A percentile compares a stretch with the other conserved stretches of the same genome.
These are phyloP conservation scores for Ctenopoma multispine DNA, from an alignment of 2,797 vertebrate species.

Conservation along the genomic window DNA sequence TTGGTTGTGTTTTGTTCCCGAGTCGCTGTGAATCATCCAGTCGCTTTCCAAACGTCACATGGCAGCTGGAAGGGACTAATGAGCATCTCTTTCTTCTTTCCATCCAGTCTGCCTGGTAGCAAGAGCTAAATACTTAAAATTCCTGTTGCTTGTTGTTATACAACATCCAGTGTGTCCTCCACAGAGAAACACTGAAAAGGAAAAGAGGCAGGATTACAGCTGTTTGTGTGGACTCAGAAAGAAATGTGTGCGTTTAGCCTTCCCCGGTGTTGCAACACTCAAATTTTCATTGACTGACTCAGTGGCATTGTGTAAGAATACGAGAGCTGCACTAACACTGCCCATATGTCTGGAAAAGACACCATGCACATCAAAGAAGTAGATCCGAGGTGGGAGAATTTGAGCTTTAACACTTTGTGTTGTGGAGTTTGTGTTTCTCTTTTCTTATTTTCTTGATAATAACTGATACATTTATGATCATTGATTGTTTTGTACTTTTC, in stretches of 20 bases:
- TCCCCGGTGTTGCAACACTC: slow-evolving; percentile 39
- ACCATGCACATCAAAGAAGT: slow-evolving; percentile 2
- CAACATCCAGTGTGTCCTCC: slow-evolving; percentile 26
- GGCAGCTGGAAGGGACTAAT: slow-evolving; percentile 61
- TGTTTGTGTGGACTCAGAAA: not conserved
- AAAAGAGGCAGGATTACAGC: not conserved
- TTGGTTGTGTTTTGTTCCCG: slow-evolving; percentile 49
- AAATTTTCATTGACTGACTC: not conserved
- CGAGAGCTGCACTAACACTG: slow-evolving; percentile 18
- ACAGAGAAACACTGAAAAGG: not conserved
- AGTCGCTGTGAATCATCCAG: slow-evolving; percentile 68
- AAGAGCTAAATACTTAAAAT: slow-evolving; percentile 63
- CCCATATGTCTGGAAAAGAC: slow-evolving; percentile 20
- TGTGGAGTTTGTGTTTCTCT: not conserved
- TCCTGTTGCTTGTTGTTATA: slow-evolving; percentile 61
- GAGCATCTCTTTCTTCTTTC: slow-evolving; percentile 59
- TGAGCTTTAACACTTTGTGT: not conserved
- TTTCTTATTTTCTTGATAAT: too few relatives aligned
- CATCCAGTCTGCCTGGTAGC: slow-evolving; percentile 28
- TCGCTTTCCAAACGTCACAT: slow-evolving; percentile 61
- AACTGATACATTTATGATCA: too few relatives aligned
- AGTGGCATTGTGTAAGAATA: slow-evolving; percentile 33
- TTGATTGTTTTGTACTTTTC: too few relatives aligned
- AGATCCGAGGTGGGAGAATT: not conserved
- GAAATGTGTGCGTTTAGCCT: not conserved